Conservation (phyloP, 2,888 invertebrate species). For the Sphecodes monilicornis region DNA sequence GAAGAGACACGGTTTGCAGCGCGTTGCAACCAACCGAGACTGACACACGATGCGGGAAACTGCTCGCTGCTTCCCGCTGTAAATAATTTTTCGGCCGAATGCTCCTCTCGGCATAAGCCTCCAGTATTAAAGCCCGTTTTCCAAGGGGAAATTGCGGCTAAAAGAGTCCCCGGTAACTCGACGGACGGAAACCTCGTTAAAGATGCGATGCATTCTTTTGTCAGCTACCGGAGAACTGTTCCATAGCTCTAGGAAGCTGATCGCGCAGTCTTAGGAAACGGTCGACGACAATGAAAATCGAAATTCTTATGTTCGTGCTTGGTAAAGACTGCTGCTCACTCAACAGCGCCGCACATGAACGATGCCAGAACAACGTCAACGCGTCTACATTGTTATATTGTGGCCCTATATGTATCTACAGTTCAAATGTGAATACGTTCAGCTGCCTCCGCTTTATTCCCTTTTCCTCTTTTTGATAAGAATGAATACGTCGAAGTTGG, state of each 20-base stretch:
- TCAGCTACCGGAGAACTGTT: neutral
- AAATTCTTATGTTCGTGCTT: neutral
- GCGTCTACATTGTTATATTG: neutral
- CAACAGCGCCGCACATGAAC: too few relatives aligned
- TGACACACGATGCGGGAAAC: constrained; percentile 18
- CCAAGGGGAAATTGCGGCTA: neutral
- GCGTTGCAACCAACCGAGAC: neutral
- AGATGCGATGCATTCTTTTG: neutral
- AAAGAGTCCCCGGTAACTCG: neutral
- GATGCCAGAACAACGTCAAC: neutral
- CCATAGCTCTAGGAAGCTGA: neutral
- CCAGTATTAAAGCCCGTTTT: neutral
- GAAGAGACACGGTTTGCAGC: neutral
- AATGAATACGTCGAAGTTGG: too few relatives aligned
- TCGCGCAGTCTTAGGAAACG: neutral
- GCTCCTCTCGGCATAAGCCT: neutral
- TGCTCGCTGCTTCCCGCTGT: constrained; percentile 7
- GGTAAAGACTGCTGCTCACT: neutral
- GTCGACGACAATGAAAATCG: neutral
- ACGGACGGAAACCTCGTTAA: neutral
- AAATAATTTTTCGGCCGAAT: constrained; percentile 32
- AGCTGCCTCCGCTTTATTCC: too few relatives aligned
- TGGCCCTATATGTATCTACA: too few relatives aligned
- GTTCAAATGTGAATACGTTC: neutral
- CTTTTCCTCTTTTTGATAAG: neutral